Conservation (phyloP, 2,797 vertebrate species). For the Hafferia zeledoni region DNA sequence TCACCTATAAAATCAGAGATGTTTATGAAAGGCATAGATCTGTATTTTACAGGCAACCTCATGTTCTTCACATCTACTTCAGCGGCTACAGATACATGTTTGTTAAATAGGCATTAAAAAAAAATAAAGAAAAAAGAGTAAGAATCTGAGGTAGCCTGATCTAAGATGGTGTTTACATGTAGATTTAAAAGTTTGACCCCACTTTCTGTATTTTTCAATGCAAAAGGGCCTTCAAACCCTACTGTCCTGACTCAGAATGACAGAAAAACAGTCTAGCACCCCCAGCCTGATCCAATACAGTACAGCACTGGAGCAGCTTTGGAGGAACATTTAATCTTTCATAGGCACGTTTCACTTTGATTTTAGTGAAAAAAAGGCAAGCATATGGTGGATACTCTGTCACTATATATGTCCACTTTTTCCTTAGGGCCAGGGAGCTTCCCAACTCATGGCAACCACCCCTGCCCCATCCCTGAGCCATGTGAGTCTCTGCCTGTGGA, state of each 20-base stretch:
- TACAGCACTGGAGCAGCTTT: neutral
- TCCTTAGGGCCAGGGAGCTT: no score
- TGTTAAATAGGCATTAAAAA: neutral
- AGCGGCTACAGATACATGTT: neutral
- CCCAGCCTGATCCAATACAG: neutral
- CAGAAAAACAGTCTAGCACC: no score
- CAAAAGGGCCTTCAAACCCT: neutral
- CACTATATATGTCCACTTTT: rapidly evolving
- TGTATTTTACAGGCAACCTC: neutral
- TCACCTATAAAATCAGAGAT: neutral
- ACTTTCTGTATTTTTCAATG: neutral
- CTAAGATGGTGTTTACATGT: neutral
- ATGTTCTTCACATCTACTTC: neutral
- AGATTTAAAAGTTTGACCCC: neutral
- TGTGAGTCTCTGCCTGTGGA: rapidly evolving
- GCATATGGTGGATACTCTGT: neutral
- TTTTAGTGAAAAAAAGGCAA: neutral
- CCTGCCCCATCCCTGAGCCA: no score
- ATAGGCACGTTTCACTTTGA: neutral
- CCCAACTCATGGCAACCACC: neutral
- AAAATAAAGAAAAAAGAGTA: neutral
- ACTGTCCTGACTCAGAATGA: neutral
- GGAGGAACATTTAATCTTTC: neutral
- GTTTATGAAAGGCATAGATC: neutral
- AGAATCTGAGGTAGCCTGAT: neutral